Base-by-base conservation (phyloP, 2,888 invertebrate genomes). In the Plusia festucae region DNA sequence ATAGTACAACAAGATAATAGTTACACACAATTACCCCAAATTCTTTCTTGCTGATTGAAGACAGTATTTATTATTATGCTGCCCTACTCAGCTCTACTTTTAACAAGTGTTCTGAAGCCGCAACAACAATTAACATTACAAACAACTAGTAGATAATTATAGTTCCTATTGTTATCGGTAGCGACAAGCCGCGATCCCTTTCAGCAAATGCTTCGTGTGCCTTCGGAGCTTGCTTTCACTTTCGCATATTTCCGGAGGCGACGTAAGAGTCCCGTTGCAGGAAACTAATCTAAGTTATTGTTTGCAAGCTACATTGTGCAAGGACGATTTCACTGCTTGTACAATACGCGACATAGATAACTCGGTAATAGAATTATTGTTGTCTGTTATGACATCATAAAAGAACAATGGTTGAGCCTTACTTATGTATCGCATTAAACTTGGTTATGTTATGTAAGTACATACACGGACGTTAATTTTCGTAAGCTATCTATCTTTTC, bases 271-370 rank as follows among this genome's bases (percentile, higher is more conserved):
- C 80, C 82, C 84, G 83, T 5, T 20, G 34, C 70, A 81, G 91
- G 89, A 90, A 89, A 89, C 84, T 68, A 68, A 72, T 90, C 89
- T 86, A 85, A 84, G 78, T 82, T 88, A 93, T 93, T 93, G 92
- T 93, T 82, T 87, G 75, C 74, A 63, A 68, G 71, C 73, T 75
- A 76, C 84, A 88, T 89, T 89, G 88, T 88, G 76, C 90, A 93
- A 92, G 92, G 91, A 92, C 91, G 90, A 90, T 92, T 93, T 92
- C 93, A 89, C 91, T 85, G 78, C 81, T 81, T 65, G 66, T 64
- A 86, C 83, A 84, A 84, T 83, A 70, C 78, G 67, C 76, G 80
- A 78, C 80, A 82, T 70, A 81, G 82, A 84, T 83, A 84, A 81
- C 79, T 82, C 77, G 62, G 68, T 85, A 82, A 83, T 82, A 79